Base-by-base conservation (phyloP, 2,888 invertebrate species). In the Drosophila neonasuta region DNA sequence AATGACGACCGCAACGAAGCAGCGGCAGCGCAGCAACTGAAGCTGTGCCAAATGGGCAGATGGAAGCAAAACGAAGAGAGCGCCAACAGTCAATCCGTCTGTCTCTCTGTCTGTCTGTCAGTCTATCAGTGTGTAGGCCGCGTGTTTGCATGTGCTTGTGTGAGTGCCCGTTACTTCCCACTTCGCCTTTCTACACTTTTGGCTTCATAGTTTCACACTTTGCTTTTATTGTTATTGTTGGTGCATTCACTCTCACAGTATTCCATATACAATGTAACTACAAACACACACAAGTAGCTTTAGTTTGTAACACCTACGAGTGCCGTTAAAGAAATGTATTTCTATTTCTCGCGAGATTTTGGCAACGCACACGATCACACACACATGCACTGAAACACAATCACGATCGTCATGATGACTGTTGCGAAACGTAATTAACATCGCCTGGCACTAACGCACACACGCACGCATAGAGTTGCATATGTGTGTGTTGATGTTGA, bases 101-200 rank as follows among this genome's bases (percentile, higher is more conserved):
- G 48, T 20, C 20, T 4, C 20, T 46, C 52, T 57, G 50, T 48
- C 51, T 9, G 39, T 24, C 24, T n/a, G 13, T 30, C 39, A 15
- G 58, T 39, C 49, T 44, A 50, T 51, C 36, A 61, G 63, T 56
- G 62, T 71, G 74, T 75, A 71, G 68, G 70, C 60, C 36, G 75
- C 36, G 49, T 70, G 74, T 73, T 77, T 24, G 24, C 24, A 24
- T 79, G n/a, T 15, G 13, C 11, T 36, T 36, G 39, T 41, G 39
- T 41, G 6, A 6, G 13, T 41, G 39, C 70, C 77, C 77, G 80
- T 79, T 80, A 73, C 77, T 70, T 73, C 77, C 77, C 79, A 62
- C 71, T 65, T 61, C 36, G 46, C 36, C 66, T 63, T 51, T 58
- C 45, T 55, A 49, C 48, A 17, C 17, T 56, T 8, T 48, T 24